Evolutionary conservation across 2,888 invertebrate species (phyloP), one percentile per base, ranked within the genome.

Genomic region (Agrypnus murinus): DNA sequence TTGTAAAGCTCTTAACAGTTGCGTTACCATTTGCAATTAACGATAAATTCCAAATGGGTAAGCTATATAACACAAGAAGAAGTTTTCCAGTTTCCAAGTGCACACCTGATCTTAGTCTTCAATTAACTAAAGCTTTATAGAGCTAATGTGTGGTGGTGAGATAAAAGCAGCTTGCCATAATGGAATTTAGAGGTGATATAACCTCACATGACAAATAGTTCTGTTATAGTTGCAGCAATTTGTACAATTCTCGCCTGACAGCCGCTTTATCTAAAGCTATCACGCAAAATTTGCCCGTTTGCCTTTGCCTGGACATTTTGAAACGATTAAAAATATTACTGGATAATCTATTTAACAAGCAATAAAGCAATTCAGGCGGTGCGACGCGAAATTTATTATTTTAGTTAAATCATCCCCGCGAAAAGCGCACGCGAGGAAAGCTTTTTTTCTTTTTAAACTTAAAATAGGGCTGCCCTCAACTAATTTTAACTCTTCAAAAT

Each of bases 41-140:
- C 17, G 12, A 31, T 19, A 48, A 48, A 48, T 25, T 40, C 40
- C 7, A 12, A 40, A 48, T 31, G 12, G 46, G 4, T 4, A 6
- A 4, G 12, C 8, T 1, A 46, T 45, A 45, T 45, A 46, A 12
- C 8, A 10, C 9, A n/a, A n/a, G 19, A 5, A 25, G 31, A 32
- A 43, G 58, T 58, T 58, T 58, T 58, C 58, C 25, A 38, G 57
- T 40, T 57, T 46, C 19, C 15, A 19, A 10, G 17, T 34, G 43
- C 57, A 43, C 55, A 65, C 65, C 65, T 65, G 65, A 65, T 65
- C 55, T 65, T 65, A 43, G 46, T 58, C 34, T 65, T 57, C 65
- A 65, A 65, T 65, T 65, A 65, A 40, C 25, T 58, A 58, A 43
- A 58, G 65, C 65, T 65, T 58, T 65, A 34, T 57, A 46, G 45